Conservation (phyloP, 2,888 invertebrate species). For the Oxycera nigricornis region DNA sequence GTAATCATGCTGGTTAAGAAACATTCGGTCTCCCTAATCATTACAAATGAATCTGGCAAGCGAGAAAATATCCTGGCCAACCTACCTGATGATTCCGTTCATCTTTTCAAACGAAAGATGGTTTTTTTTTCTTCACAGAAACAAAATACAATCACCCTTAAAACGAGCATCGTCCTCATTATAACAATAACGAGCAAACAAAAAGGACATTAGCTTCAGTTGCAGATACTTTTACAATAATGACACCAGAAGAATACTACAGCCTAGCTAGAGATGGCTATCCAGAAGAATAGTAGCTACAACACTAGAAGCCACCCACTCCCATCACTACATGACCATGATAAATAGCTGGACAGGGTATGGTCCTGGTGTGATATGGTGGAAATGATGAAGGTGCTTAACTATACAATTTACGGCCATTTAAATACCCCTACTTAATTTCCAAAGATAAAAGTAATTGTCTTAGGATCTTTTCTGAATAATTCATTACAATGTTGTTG, state of each 20-base stretch:
- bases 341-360: neutral
- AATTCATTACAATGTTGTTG: conserved; percentile 24
- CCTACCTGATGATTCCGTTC: too few relatives aligned
- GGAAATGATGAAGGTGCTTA: neutral
- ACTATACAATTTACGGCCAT: conserved; percentile 36
- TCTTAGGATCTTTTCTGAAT: conserved; percentile 28
- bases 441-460: conserved; percentile 39
- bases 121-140: too few relatives aligned
- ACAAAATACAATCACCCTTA: too few relatives aligned
- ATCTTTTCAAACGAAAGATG: too few relatives aligned
- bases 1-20: too few relatives aligned
- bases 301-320: neutral
- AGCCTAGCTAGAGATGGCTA: neutral
- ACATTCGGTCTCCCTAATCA: too few relatives aligned
- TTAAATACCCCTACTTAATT: conserved; percentile 36
- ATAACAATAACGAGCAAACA: too few relatives aligned
- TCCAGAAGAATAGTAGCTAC: neutral
- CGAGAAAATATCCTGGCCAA: too few relatives aligned
- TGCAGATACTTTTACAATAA: conserved; percentile 8
- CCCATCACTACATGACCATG: neutral
- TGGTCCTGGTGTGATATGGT: neutral
- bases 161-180: too few relatives aligned
- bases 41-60: too few relatives aligned
- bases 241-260: neutral
- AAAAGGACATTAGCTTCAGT: neutral